Evolutionary conservation across 2,797 vertebrate genomes (phyloP).

Genomic region (Ctenopoma kingsleyae): DNA sequence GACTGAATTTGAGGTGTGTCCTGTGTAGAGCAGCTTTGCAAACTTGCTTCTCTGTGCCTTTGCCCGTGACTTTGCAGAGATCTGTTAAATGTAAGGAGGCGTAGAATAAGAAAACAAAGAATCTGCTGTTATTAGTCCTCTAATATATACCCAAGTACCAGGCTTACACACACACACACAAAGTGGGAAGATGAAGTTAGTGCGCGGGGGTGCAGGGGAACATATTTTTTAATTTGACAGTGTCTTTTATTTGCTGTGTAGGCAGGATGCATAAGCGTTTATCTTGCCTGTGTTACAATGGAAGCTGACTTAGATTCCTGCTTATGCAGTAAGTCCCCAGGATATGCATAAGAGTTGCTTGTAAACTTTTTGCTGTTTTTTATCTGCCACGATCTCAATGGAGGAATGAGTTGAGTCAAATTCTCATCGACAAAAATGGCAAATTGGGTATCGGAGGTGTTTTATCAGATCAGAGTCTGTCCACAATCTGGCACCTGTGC

Average conservation of each 20-base stretch:
- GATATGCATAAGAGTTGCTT: slow-evolving; percentile 13
- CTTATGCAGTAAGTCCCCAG: slow-evolving; percentile 27
- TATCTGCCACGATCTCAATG: slow-evolving; percentile 60
- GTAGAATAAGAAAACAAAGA: neutral
- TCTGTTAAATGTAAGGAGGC: neutral
- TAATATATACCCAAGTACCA: neutral
- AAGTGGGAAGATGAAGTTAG: slow-evolving; percentile 35
- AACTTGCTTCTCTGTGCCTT: neutral
- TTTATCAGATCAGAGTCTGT: slow-evolving; percentile 36
- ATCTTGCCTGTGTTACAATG: neutral
- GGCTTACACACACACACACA: slow-evolving; percentile 6
- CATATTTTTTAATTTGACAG: slow-evolving; percentile 53
- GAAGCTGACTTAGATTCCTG: slow-evolving; percentile 12
- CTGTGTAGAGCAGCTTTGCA: neutral
- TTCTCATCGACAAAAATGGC: slow-evolving; percentile 53
- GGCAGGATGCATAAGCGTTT: slow-evolving; percentile 9
- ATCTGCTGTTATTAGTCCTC: slow-evolving; percentile 2
- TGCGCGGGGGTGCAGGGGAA: slow-evolving; percentile 20
- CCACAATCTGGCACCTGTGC: neutral
- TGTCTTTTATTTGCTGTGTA: slow-evolving; percentile 40
- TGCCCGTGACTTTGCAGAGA: neutral
- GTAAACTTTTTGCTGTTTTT: slow-evolving; percentile 8
- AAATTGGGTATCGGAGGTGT: slow-evolving; percentile 41
- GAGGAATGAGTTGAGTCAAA: slow-evolving; percentile 49
- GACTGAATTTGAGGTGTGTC: neutral